These are phyloP conservation scores for Metopia argyrocephala DNA, from an alignment of 2,888 invertebrate genomes.

Conservation along the genomic window DNA sequence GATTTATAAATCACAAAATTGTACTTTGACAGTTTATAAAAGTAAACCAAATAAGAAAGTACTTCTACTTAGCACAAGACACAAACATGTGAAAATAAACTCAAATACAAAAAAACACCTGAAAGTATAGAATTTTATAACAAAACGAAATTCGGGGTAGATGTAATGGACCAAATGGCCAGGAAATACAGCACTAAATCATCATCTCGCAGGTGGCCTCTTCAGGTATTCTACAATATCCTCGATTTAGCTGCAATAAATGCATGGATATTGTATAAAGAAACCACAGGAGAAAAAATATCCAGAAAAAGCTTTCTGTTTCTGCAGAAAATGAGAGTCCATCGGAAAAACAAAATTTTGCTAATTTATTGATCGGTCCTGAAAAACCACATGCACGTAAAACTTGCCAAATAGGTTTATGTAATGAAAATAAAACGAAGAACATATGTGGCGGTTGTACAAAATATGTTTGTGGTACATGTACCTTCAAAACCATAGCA, in stretches of 20 bases:
- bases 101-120: slow-evolving; percentile 62
- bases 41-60: slow-evolving; percentile 66
- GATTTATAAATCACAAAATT: slow-evolving; percentile 47
- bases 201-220: slow-evolving; percentile 66
- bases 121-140: slow-evolving; percentile 68
- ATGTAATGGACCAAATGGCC: slow-evolving; percentile 69
- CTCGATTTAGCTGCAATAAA: slow-evolving; percentile 67
- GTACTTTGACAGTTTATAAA: slow-evolving; percentile 58
- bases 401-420: no score
- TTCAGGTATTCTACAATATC: slow-evolving; percentile 69
- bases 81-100: slow-evolving; percentile 60
- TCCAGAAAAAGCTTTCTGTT: slow-evolving; percentile 66
- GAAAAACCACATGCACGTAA: no score
- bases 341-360: no score
- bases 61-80: slow-evolving; percentile 66
- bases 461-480: no score
- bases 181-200: slow-evolving; percentile 69
- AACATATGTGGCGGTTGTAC: no score
- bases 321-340: neutral
- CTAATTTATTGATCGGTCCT: no score
- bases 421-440: no score
- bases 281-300: slow-evolving; percentile 58
- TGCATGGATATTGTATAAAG: slow-evolving; percentile 68
- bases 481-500: no score
- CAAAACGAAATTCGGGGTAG: slow-evolving; percentile 63